Percentiles rank a stretch among this genome's conserved stretches.
phyloP scores from a whole-genome alignment of 2,888 invertebrate species.

The Acronicta psi region DNA sequence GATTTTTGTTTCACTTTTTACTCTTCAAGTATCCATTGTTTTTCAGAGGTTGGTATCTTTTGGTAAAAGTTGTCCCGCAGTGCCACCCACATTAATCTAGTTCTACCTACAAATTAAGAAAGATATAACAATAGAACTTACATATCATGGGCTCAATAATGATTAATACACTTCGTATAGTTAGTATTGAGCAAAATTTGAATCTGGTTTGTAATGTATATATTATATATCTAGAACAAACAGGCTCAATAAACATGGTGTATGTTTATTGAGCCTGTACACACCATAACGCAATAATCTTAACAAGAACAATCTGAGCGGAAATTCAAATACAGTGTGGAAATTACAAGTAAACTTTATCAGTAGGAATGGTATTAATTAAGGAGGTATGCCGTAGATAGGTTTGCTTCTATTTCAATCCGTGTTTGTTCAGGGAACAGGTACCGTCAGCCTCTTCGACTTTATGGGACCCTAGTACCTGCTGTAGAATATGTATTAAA shows the following conservation, averaged over 20 bases:
- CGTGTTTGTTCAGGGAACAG: slow-evolving; percentile 30
- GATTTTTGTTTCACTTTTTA: slow-evolving; percentile 9
- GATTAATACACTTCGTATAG: too few relatives aligned
- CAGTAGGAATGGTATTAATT: slow-evolving; percentile 49
- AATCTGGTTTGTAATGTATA: too few relatives aligned
- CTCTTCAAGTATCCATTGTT: neutral
- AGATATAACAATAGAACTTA: too few relatives aligned
- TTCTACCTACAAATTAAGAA: too few relatives aligned
- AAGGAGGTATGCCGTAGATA: slow-evolving; percentile 16
- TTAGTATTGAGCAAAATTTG: too few relatives aligned
- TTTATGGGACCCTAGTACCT: neutral
- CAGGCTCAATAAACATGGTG: slow-evolving; percentile 14
- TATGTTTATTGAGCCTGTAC: too few relatives aligned
- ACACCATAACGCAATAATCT: slow-evolving; percentile 8
- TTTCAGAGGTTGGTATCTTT: neutral
- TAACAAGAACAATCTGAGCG: slow-evolving; percentile 31
- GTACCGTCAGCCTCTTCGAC: neutral
- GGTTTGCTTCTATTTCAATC: slow-evolving; percentile 11
- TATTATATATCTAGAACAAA: neutral
- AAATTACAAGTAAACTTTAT: slow-evolving; percentile 56
- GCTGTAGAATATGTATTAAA: too few relatives aligned
- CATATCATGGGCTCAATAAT: too few relatives aligned
- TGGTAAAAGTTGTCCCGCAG: too few relatives aligned
- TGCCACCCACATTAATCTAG: too few relatives aligned
- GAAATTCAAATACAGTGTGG: slow-evolving; percentile 40